These are phyloP conservation scores for Physocephala rufipes DNA, from an alignment of 2,888 invertebrate species.

Conservation along the genomic window DNA sequence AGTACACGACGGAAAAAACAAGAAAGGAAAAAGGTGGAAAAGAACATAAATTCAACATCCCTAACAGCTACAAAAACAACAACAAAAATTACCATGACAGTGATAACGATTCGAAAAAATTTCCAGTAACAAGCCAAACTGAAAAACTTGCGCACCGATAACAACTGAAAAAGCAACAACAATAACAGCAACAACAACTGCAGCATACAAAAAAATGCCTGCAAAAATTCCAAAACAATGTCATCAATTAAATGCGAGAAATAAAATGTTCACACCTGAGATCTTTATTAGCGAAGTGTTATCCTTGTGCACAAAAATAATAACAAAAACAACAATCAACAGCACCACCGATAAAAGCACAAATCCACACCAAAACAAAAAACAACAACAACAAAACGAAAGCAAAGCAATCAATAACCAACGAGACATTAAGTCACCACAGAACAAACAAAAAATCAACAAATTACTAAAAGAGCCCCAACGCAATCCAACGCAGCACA, in stretches of 20 bases:
- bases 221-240: constrained; percentile 64
- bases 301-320: constrained; percentile 23
- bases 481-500: neutral
- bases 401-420: constrained; percentile 15
- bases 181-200: constrained; percentile 46
- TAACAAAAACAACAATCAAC: neutral
- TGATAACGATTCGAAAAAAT: constrained; percentile 29
- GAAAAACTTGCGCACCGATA: no score
- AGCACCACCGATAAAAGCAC: neutral
- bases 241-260: constrained; percentile 64
- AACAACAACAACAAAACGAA: neutral
- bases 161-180: constrained; percentile 26
- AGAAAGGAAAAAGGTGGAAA: neutral
- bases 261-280: constrained; percentile 63
- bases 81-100: constrained; percentile 28
- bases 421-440: constrained; percentile 32
- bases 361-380: neutral
- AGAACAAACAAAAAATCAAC: constrained; percentile 7
- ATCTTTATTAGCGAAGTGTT: constrained; percentile 61
- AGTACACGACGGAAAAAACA: no score
- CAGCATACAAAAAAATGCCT: constrained; percentile 56
- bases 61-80: constrained; percentile 27
- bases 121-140: no score
- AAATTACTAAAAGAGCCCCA: no score
- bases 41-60: no score